Evolutionary conservation across 1,140 invertebrate genomes (phyloP).

Genomic region (Drosophila tropicalis): DNA sequence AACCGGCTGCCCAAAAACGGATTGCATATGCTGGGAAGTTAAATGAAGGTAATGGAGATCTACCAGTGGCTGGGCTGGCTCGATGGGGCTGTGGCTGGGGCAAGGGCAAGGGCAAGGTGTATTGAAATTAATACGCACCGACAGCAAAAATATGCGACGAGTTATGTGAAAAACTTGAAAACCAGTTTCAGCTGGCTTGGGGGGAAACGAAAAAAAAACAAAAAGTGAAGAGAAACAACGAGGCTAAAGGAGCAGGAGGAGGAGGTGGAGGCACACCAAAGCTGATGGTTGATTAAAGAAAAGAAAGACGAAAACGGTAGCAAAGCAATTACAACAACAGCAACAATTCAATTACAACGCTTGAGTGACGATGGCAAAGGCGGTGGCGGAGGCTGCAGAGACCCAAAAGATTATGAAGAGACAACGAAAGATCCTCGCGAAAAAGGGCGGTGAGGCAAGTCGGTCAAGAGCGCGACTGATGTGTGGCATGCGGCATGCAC

Average conservation of each 20-base stretch:
- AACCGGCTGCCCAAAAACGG: slow-evolving; percentile 70
- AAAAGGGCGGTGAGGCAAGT: not conserved
- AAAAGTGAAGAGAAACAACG: slow-evolving; percentile 56
- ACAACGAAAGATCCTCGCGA: not conserved
- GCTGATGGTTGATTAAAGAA: slow-evolving; percentile 60
- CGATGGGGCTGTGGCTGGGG: not conserved
- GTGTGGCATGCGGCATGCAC: slow-evolving; percentile 13
- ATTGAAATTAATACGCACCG: slow-evolving; percentile 79
- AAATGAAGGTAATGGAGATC: slow-evolving; percentile 4
- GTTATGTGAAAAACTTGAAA: slow-evolving; percentile 56
- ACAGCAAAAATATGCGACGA: slow-evolving; percentile 75
- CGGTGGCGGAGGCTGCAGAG: slow-evolving; percentile 14
- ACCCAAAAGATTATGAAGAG: slow-evolving; percentile 47
- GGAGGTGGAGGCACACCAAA: slow-evolving; percentile 12
- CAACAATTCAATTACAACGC: slow-evolving; percentile 76
- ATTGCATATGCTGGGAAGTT: slow-evolving; percentile 17
- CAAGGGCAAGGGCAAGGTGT: slow-evolving; percentile 32
- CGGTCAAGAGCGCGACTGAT: not conserved
- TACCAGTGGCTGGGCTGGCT: not conserved
- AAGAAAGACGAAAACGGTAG: slow-evolving; percentile 64
- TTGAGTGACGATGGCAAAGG: slow-evolving; percentile 18
- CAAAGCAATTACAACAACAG: slow-evolving; percentile 81
- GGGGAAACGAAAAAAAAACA: slow-evolving; percentile 38
- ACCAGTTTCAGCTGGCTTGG: slow-evolving; percentile 51
- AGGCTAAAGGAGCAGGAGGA: not conserved